These are phyloP conservation scores for Sebastes baramenuke DNA, from an alignment of 2,797 vertebrate genomes.

Conservation along the genomic window DNA sequence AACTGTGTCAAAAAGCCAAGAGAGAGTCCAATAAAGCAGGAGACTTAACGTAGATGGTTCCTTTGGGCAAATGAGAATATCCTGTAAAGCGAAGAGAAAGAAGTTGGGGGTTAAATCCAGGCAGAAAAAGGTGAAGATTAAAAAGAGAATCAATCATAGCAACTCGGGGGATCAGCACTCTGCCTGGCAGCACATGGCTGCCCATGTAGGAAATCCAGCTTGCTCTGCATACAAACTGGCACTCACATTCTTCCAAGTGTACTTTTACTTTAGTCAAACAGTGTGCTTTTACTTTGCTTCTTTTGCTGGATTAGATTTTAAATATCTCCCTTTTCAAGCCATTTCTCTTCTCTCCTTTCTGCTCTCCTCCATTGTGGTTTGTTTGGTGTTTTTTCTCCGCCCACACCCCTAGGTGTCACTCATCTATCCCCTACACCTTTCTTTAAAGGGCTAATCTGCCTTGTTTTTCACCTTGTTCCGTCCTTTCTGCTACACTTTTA, in stretches of 20 bases:
- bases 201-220: conserved; percentile 41
- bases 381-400: background rate
- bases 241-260: conserved; percentile 5
- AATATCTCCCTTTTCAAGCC: background rate
- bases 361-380: background rate
- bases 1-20: background rate
- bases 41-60: conserved; percentile 14
- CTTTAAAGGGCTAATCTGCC: background rate
- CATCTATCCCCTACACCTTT: background rate
- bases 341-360: background rate
- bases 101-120: conserved; percentile 31
- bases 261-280: background rate
- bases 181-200: conserved; percentile 23
- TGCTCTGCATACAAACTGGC: conserved; percentile 25
- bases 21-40: conserved; percentile 6
- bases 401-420: conserved; percentile 1
- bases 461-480: background rate
- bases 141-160: conserved; percentile 47
- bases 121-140: conserved; percentile 47
- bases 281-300: background rate
- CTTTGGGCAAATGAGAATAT: conserved; percentile 24
- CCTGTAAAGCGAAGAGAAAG: conserved; percentile 13
- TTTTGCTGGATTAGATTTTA: background rate
- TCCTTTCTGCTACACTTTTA: background rate
- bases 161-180: conserved; percentile 28